Percentiles rank a stretch among this genome's conserved stretches.
Conservation (phyloP, 2,797 vertebrate genomes). For the Perodicticus potto region DNA sequence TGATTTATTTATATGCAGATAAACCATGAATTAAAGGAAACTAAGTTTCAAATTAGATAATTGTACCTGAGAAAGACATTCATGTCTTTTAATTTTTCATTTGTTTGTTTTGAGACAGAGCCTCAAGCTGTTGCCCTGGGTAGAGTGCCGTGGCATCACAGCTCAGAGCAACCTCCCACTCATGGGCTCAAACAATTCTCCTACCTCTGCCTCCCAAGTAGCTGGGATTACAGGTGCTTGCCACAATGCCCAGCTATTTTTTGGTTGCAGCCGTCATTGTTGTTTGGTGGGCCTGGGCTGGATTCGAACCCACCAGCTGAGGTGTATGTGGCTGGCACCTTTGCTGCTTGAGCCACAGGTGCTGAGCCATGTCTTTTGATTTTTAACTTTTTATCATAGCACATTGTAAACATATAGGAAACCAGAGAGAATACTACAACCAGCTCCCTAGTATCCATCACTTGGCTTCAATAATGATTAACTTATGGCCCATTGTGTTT, state of each 20-base stretch:
- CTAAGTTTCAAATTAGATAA: conserved; percentile 53
- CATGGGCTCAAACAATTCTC: too few species aligned
- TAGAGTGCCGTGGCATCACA: too few species aligned
- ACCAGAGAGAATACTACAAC: neutral
- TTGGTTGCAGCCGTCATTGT: too few species aligned
- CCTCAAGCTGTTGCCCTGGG: too few species aligned
- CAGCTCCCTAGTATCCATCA: neutral
- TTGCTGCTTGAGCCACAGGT: too few species aligned
- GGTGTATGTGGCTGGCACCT: too few species aligned
- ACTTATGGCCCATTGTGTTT: neutral
- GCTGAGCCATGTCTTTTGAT: neutral
- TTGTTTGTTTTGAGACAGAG: neutral
- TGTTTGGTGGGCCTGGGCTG: too few species aligned
- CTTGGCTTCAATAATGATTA: neutral
- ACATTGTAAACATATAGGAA: neutral
- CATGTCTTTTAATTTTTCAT: conserved; percentile 10
- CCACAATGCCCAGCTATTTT: too few species aligned
- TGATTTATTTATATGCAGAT: conserved; percentile 40
- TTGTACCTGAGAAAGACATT: neutral
- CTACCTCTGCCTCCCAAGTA: too few species aligned
- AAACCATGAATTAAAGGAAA: conserved; percentile 56
- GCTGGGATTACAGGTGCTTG: too few species aligned
- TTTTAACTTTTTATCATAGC: conserved; percentile 42
- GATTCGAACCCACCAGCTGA: too few species aligned
- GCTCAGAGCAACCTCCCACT: too few species aligned